Evolutionary conservation across 2,113 vertebrate genomes (phyloP), one percentile per base, ranked within the genome.

Genomic region (Cyanoliseus patagonus): DNA sequence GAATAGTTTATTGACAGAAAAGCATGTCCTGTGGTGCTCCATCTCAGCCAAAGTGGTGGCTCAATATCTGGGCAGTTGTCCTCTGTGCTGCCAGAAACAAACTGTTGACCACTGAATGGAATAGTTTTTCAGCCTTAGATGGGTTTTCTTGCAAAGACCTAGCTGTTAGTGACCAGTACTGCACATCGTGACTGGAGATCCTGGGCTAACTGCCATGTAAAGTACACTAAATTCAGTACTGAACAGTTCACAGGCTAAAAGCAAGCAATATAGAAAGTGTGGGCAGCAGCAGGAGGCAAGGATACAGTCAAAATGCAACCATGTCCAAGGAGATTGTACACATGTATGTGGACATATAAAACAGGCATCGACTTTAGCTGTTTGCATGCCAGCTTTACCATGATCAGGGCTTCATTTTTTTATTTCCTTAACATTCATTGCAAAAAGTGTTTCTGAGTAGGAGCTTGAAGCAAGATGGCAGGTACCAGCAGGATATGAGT

Each of bases 241-340:
- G 30, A 44, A 7, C 10, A n/a, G 46, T 67, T 63, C n/a, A 13
- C 1, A 2, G 35, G 15, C 64, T 67, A 46, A 55, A 28, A 61
- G 39, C 17, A 61, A 72, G 39, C 10, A 8, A 8, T 33, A 15
- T 0, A 17, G 24, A 66, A n/a, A 75, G n/a, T 1, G 0, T 20
- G 46, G 30, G n/a, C 18, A 51, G 79, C 78, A 79, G 66, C 37
- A 16, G 19, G 30, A 75, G 69, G 33, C 69, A 61, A 66, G 27
- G 41, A 17, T 42, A 12, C 18, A 2, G 5, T 9, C 28, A 13
- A 75, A 88, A 37, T 14, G 6, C 28, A 35, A 30, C 30, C 9
- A 1, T 5, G 3, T 64, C 18, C 15, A 16, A 49, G 13, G 19
- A 74, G 53, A 11, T 72, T 22, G 47, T 73, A 33, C 39, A 30